Evolutionary conservation across 2,113 vertebrate species (phyloP).

Genomic region (Microcebus murinus): DNA sequence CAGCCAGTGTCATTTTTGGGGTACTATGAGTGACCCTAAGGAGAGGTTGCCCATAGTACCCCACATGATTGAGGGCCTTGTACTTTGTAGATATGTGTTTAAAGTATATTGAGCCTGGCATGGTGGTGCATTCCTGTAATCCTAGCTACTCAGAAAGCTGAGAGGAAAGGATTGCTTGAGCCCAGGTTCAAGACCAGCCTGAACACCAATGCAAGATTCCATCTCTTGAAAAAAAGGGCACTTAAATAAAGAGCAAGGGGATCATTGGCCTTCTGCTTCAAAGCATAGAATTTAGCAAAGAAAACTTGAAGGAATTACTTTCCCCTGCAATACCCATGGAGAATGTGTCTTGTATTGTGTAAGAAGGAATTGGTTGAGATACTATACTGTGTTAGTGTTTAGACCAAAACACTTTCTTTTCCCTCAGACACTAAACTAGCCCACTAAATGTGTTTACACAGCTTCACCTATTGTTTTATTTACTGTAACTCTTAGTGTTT

Average conservation of each 20-base stretch:
- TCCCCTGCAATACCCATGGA: background rate
- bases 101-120: background rate
- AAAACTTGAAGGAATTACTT: background rate
- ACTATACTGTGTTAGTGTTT: background rate
- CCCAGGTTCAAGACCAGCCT: no score
- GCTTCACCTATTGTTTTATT: conserved; percentile 7
- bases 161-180: no score
- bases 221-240: no score
- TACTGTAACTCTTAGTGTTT: background rate
- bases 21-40: background rate
- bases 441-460: background rate
- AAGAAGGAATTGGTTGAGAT: background rate
- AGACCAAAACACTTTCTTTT: background rate
- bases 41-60: background rate
- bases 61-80: background rate
- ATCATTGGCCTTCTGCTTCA: background rate
- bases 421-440: background rate
- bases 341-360: background rate
- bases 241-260: background rate
- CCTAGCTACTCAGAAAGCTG: no score
- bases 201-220: no score
- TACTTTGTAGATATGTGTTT: background rate
- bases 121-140: no score
- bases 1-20: background rate
- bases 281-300: background rate